phyloP scores from a whole-genome alignment of 2,888 invertebrate genomes.

The Pomacea canaliculata region DNA sequence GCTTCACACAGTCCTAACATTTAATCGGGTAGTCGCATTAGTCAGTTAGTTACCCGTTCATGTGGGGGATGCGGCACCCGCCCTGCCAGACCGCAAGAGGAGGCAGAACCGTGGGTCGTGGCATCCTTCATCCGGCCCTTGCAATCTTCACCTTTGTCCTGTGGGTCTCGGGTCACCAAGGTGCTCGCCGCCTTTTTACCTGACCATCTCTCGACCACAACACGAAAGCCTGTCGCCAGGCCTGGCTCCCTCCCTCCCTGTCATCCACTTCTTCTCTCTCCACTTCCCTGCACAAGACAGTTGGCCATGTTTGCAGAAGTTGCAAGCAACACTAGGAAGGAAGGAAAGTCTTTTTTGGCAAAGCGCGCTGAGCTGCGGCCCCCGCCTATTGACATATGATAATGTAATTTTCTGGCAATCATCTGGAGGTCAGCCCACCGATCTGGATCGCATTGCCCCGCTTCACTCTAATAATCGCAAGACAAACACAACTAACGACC shows the following conservation, averaged over 20 bases:
- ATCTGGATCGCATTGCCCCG: constrained; percentile 24
- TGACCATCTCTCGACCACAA: too few relatives aligned
- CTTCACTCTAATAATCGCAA: constrained; percentile 27
- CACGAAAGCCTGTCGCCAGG: not conserved
- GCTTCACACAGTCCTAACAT: too few relatives aligned
- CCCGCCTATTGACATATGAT: constrained; percentile 34
- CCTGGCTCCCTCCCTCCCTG: not conserved
- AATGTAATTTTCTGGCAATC: constrained; percentile 38
- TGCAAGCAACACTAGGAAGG: constrained; percentile 1
- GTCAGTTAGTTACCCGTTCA: too few relatives aligned
- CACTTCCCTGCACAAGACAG: not conserved
- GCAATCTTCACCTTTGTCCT: too few relatives aligned
- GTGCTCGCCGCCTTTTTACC: too few relatives aligned
- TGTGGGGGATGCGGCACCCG: too few relatives aligned
- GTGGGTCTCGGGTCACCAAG: too few relatives aligned
- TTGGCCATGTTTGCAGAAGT: constrained; percentile 8
- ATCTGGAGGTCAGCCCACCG: constrained; percentile 24
- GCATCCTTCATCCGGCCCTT: too few relatives aligned
- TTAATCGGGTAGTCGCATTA: too few relatives aligned
- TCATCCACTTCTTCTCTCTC: not conserved
- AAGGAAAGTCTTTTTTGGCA: not conserved
- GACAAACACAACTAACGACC: constrained; percentile 34
- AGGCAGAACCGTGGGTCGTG: too few relatives aligned
- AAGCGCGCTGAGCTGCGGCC: not conserved
- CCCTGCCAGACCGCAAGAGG: too few relatives aligned